A percentile compares a stretch with the other conserved stretches of the same genome.
Conservation (phyloP, 2,888 invertebrate genomes). For the Drosophila mettleri region DNA sequence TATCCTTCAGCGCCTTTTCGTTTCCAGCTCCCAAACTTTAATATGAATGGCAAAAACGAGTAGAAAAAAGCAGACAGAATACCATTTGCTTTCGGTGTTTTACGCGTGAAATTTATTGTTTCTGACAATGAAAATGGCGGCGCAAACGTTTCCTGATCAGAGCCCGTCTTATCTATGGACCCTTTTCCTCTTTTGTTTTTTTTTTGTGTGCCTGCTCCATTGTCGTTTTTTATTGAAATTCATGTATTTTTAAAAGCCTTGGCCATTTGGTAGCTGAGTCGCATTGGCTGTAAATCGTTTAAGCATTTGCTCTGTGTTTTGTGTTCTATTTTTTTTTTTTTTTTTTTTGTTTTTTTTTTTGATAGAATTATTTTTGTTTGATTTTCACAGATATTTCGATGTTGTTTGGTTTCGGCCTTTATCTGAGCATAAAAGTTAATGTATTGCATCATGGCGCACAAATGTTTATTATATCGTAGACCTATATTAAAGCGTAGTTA, state of each 20-base stretch:
- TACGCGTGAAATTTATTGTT: conserved; percentile 78
- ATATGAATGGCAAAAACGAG: conserved; percentile 31
- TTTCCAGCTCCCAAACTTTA: conserved; percentile 53
- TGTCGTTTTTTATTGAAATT: conserved; percentile 79
- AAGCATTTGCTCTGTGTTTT: conserved; percentile 68
- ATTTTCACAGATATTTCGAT: conserved; percentile 60
- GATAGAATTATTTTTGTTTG: conserved; percentile 39
- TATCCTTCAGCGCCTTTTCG: conserved; percentile 70
- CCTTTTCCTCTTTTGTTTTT: conserved; percentile 42
- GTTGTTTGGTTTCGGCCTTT: conserved; percentile 50
- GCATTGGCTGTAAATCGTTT: conserved; percentile 75
- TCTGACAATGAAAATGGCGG: conserved; percentile 76
- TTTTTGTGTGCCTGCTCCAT: conserved; percentile 24
- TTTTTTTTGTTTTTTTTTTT: background rate
- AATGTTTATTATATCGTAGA: conserved; percentile 65
- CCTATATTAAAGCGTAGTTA: conserved; percentile 77
- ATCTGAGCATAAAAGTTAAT: conserved; percentile 76
- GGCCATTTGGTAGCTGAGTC: conserved; percentile 55
- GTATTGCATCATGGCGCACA: conserved; percentile 51
- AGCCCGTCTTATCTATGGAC: conserved; percentile 68
- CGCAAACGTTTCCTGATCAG: conserved; percentile 77
- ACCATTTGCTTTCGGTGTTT: conserved; percentile 64
- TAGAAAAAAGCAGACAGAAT: conserved; percentile 13
- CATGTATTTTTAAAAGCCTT: conserved; percentile 78
- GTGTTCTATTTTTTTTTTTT: conserved; percentile 3